phyloP scores from a whole-genome alignment of 2,888 invertebrate genomes.

The Lagria hirta region DNA sequence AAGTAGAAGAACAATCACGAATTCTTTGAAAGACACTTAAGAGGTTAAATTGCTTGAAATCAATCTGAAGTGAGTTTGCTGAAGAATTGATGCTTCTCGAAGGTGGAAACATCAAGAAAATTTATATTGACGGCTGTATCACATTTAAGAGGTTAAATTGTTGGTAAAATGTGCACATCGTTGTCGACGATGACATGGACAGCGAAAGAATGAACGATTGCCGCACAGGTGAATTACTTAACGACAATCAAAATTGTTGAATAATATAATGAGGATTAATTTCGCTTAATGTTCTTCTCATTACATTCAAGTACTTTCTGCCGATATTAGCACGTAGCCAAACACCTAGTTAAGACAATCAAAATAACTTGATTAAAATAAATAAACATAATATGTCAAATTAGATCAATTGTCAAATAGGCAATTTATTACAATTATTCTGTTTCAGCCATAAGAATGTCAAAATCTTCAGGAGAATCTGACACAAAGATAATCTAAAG shows the following conservation, averaged over 20 bases:
- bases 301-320: no score
- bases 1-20: conserved; percentile 14
- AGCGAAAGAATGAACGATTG: conserved; percentile 13
- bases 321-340: no score
- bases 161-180: conserved; percentile 25
- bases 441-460: no score
- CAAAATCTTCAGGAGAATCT: no score
- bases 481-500: no score
- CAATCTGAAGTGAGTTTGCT: conserved; percentile 23
- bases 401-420: no score
- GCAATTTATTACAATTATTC: no score
- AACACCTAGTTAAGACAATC: no score
- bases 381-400: no score
- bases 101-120: conserved; percentile 1
- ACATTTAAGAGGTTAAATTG: conserved; percentile 27
- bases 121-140: conserved; percentile 13
- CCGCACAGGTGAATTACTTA: conserved; percentile 16
- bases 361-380: no score
- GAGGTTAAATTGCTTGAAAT: conserved; percentile 25
- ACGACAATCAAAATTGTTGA: conserved; percentile 17
- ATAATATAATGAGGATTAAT: conserved; percentile 20
- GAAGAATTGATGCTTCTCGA: conserved; percentile 8
- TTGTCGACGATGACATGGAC: conserved; percentile 20
- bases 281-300: no score
- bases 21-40: conserved; percentile 20